These are phyloP conservation scores for Drosophila prosaltans DNA, from an alignment of 1,140 invertebrate genomes.

Conservation along the genomic window DNA sequence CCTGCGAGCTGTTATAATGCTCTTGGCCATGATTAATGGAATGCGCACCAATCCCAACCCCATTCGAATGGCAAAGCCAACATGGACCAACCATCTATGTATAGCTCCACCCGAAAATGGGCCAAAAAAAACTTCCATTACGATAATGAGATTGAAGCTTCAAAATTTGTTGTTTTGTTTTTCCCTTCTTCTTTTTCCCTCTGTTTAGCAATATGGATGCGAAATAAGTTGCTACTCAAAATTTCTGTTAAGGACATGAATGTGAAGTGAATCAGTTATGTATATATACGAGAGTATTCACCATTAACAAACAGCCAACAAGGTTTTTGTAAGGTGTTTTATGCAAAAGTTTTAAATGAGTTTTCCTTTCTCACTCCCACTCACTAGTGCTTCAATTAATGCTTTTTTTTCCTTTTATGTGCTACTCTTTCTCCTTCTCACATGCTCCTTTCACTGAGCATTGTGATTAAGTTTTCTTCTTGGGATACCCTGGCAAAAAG, in stretches of 20 bases:
- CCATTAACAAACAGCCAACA: not conserved
- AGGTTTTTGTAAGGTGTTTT: slow-evolving; percentile 11
- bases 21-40: slow-evolving; percentile 55
- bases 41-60: slow-evolving; percentile 24
- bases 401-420: not conserved
- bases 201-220: not conserved
- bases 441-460: not conserved
- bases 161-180: not conserved
- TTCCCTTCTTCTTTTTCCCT: not conserved
- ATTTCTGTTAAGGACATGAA: not conserved
- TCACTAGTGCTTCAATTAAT: slow-evolving; percentile 2
- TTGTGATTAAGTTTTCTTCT: slow-evolving; percentile 4
- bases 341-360: slow-evolving; percentile 11
- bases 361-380: not conserved
- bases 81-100: slow-evolving; percentile 1
- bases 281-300: not conserved
- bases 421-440: not conserved
- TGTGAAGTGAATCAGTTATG: not conserved
- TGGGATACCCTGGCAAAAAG: too few relatives aligned
- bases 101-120: slow-evolving; percentile 16
- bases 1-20: slow-evolving; percentile 28
- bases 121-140: slow-evolving; percentile 47
- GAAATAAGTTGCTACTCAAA: not conserved
- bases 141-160: slow-evolving; percentile 48
- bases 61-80: not conserved